Base-by-base conservation (phyloP, 1,140 invertebrate species). In the Cherax destructor region DNA sequence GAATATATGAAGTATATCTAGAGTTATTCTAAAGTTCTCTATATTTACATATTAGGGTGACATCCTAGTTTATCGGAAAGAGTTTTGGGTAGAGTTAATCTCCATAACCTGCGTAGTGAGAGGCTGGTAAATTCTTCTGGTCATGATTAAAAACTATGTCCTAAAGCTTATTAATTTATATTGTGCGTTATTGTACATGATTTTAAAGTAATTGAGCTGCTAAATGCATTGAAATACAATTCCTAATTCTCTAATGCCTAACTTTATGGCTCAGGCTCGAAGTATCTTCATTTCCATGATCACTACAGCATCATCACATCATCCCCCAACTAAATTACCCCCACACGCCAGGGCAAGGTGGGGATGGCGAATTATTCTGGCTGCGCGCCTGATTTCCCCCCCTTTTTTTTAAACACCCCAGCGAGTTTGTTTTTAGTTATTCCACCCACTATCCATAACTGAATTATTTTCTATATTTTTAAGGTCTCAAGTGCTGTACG, bases 171-270 rank as follows among this genome's bases (percentile, higher is more conserved):
- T 13, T 69, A 30, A 21, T 30, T 6, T 6, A 65, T 21, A 74
- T 21, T 74, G 69, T 74, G 69, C n/a, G n/a, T 74, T 74, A 7
- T 74, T 74, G 69, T 74, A 74, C 69, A 30, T 30, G 9, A 10
- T 30, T 74, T 74, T 30, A 30, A 74, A 74, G 24, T 74, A 74
- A 74, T 74, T 74, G 69, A 74, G 69, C 69, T 74, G 69, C 24
- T 74, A 74, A 74, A 74, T 74, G 11, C 11, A 7, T 74, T 30
- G 69, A 74, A 74, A 74, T 74, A 74, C 69, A 30, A n/a, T 30
- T n/a, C 7, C 30, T 30, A 74, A 74, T 74, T 30, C 69, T 10
- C 9, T 30, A 7, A 30, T 30, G 11, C 3, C 69, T 30, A 65
- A 13, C 13, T 74, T 24, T n/a, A 10, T 24, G 5, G 9, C 5